These are phyloP conservation scores for Pseudoatta argentina DNA, from an alignment of 1,140 invertebrate genomes.

Conservation along the genomic window DNA sequence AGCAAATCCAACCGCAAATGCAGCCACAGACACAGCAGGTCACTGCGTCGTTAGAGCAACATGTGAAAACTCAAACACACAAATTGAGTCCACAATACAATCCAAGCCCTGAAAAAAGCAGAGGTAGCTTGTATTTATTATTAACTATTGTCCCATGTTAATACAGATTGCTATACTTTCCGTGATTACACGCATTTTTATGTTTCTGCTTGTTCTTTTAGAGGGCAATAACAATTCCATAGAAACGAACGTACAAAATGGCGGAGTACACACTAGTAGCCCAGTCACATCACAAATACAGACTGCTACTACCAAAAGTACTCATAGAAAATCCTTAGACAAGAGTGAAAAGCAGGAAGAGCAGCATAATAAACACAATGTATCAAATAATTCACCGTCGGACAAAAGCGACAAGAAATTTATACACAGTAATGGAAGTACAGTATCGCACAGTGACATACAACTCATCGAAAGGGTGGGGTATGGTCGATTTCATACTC, in stretches of 20 bases:
- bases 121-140: conserved; percentile 86
- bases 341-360: conserved; percentile 86
- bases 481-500: conserved; percentile 76
- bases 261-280: conserved; percentile 82
- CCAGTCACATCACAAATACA: conserved; percentile 80
- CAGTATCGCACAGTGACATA: conserved; percentile 84
- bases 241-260: conserved; percentile 85
- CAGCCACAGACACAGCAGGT: conserved; percentile 81
- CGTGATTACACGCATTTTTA: conserved; percentile 4
- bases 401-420: conserved; percentile 86
- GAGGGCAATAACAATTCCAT: conserved; percentile 78
- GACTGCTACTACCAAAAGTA: conserved; percentile 84
- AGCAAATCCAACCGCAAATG: conserved; percentile 83
- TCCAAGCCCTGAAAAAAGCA: conserved; percentile 87
- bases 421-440: conserved; percentile 86
- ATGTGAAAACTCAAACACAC: conserved; percentile 84
- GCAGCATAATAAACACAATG: conserved; percentile 82
- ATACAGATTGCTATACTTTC: background rate
- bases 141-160: conserved; percentile 61
- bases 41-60: conserved; percentile 80
- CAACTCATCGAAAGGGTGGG: conserved; percentile 87
- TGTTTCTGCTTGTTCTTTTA: conserved; percentile 57
- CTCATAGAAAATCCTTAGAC: conserved; percentile 87
- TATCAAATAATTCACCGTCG: conserved; percentile 80
- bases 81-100: conserved; percentile 85